Conservation (phyloP, 2,113 vertebrate genomes). For the Oxygymnocypris stewartii region DNA sequence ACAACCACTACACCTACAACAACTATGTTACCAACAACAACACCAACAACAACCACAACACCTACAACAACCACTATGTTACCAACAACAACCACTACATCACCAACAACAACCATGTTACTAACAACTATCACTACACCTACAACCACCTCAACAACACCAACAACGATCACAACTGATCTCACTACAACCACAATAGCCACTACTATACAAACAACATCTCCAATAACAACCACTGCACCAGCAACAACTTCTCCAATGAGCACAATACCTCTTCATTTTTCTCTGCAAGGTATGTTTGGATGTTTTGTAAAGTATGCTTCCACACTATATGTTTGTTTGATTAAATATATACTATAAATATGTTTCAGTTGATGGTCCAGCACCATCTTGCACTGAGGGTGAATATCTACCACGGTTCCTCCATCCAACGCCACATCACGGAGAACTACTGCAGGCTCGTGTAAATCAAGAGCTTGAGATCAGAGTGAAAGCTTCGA, state of each 20-base stretch:
- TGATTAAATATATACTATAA: too few species aligned
- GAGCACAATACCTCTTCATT: slow-evolving; percentile 69
- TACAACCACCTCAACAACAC: too few species aligned
- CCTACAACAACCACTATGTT: too few species aligned
- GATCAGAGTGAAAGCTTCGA: slow-evolving; percentile 63
- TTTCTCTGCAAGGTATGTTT: slow-evolving; percentile 64
- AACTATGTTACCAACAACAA: too few species aligned
- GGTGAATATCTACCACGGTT: slow-evolving; percentile 65
- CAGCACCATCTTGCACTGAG: slow-evolving; percentile 63
- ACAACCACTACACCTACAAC: too few species aligned
- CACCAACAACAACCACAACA: too few species aligned
- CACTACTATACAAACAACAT: background rate
- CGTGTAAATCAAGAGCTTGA: slow-evolving; percentile 61
- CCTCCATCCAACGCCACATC: slow-evolving; percentile 61
- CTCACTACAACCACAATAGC: background rate
- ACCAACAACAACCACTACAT: too few species aligned
- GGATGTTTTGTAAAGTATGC: background rate
- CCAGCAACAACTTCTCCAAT: slow-evolving; percentile 16
- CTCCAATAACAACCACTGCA: background rate
- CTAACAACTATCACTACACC: too few species aligned
- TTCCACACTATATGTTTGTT: too few species aligned
- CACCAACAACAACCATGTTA: too few species aligned
- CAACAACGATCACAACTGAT: background rate
- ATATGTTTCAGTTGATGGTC: slow-evolving; percentile 62
- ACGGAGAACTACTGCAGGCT: slow-evolving; percentile 56